A percentile compares a stretch with the other conserved stretches of the same genome.
phyloP scores from a whole-genome alignment of 2,113 vertebrate genomes.

The Urocynchramus pylzowi region DNA sequence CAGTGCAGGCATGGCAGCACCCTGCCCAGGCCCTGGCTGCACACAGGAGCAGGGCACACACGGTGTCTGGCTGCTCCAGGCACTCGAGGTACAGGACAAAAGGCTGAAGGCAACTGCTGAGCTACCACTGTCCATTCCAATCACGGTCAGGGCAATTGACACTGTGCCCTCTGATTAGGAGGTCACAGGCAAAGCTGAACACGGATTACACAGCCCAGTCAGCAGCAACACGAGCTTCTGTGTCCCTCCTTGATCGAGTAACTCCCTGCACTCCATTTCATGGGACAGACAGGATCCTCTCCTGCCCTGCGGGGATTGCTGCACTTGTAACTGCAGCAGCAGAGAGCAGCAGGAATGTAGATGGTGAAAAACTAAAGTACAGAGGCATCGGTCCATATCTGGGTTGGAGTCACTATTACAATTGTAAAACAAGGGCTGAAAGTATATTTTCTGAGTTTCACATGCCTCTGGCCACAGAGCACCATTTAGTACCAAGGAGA shows the following conservation, averaged over 20 bases:
- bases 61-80: background rate
- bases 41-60: background rate
- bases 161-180: background rate
- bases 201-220: background rate
- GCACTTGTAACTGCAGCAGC: background rate
- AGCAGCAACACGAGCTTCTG: background rate
- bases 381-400: background rate
- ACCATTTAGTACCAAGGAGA: background rate
- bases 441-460: background rate
- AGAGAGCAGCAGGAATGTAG: background rate
- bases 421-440: background rate
- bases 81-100: background rate
- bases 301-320: background rate
- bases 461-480: background rate
- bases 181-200: background rate
- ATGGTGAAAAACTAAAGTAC: background rate
- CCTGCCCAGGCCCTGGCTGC: background rate
- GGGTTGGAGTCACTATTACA: background rate
- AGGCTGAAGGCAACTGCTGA: background rate
- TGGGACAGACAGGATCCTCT: background rate
- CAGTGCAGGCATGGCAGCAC: no score
- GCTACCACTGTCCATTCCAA: background rate
- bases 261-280: background rate
- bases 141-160: background rate
- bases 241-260: background rate